Evolutionary conservation across 2,888 invertebrate species (phyloP).

Genomic region (Tortrix viridana): DNA sequence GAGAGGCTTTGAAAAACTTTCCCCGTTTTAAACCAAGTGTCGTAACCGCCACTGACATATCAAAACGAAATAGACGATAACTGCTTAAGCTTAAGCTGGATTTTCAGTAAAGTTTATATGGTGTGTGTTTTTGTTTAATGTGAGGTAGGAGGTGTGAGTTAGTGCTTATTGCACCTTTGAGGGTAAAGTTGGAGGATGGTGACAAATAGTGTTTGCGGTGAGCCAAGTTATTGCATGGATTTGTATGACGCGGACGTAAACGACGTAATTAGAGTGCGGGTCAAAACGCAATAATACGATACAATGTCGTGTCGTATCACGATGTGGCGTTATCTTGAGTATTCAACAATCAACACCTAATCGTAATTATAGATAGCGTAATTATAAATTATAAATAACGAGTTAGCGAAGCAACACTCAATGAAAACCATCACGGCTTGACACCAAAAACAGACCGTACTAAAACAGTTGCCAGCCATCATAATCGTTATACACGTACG

Average conservation of each 20-base stretch:
- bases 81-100: background rate
- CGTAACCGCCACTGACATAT: background rate
- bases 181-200: slow-evolving; percentile 14
- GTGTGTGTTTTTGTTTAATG: background rate
- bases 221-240: slow-evolving; percentile 15
- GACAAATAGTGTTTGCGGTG: slow-evolving; percentile 19
- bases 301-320: too few species aligned
- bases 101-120: background rate
- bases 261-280: too few species aligned
- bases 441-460: too few species aligned
- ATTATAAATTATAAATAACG: too few species aligned
- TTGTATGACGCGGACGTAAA: background rate
- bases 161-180: slow-evolving; percentile 30
- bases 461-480: too few species aligned
- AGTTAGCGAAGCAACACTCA: too few species aligned
- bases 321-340: too few species aligned
- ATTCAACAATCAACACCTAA: too few species aligned
- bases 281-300: too few species aligned
- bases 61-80: background rate
- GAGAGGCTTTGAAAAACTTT: slow-evolving; percentile 22
- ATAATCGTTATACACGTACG: too few species aligned
- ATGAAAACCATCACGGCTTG: too few species aligned
- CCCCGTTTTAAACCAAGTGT: background rate
- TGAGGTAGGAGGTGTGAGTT: slow-evolving; percentile 10
- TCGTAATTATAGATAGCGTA: too few species aligned